These are phyloP conservation scores for Heliothis subflexa DNA, from an alignment of 1,140 invertebrate genomes.

Conservation along the genomic window DNA sequence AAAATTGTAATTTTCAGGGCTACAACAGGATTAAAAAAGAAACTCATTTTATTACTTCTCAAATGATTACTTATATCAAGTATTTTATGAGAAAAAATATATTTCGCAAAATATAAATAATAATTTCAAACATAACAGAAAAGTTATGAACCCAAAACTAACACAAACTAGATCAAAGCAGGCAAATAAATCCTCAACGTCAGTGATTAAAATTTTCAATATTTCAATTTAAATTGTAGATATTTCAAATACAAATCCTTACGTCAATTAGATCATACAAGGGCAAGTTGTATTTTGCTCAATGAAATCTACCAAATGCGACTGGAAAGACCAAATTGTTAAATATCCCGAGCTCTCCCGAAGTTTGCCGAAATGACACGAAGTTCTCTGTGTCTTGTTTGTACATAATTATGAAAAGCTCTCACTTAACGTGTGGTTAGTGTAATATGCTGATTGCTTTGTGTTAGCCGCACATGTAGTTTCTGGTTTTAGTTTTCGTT, in stretches of 20 bases:
- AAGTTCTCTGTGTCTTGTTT: slow-evolving; percentile 34
- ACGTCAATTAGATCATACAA: slow-evolving; percentile 39
- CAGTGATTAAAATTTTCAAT: slow-evolving; percentile 28
- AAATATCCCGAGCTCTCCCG: slow-evolving; percentile 13
- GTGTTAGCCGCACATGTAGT: neutral
- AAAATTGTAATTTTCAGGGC: neutral
- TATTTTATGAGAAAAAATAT: no score
- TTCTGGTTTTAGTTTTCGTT: neutral
- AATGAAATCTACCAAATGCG: slow-evolving; percentile 23
- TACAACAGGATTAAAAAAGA: neutral
- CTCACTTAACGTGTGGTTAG: slow-evolving; percentile 16
- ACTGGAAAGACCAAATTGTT: slow-evolving; percentile 36
- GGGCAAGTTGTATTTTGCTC: slow-evolving; percentile 29
- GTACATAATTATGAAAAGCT: slow-evolving; percentile 41
- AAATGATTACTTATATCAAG: neutral
- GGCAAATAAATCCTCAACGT: slow-evolving; percentile 23
- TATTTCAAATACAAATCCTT: neutral
- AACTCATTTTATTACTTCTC: neutral
- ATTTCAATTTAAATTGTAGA: no score
- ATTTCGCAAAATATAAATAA: no score
- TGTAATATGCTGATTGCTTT: neutral
- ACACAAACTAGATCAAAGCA: slow-evolving; percentile 2
- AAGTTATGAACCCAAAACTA: neutral
- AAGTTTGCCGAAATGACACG: slow-evolving; percentile 19
- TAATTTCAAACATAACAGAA: neutral